These are phyloP conservation scores for Pseudomyrmex sp. DNA, from an alignment of 1,140 invertebrate species.

Conservation along the genomic window DNA sequence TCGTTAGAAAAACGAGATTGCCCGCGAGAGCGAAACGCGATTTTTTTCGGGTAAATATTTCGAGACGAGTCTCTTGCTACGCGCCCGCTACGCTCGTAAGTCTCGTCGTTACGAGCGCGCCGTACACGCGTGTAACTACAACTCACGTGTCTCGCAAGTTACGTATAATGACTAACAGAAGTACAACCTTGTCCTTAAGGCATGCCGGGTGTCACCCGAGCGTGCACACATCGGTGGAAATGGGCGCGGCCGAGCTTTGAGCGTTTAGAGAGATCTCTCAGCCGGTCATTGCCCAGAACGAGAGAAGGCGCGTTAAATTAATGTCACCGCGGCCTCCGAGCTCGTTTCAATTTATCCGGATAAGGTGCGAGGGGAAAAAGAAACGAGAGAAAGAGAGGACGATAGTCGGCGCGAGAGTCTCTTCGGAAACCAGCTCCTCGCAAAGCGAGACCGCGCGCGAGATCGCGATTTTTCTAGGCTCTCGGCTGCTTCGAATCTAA, in stretches of 20 bases:
- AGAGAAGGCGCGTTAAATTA: slow-evolving; percentile 50
- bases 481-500: background rate
- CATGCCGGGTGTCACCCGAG: slow-evolving; percentile 41
- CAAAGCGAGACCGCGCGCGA: background rate
- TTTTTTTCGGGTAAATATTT: slow-evolving; percentile 22
- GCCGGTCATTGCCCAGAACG: slow-evolving; percentile 52
- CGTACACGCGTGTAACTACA: slow-evolving; percentile 24
- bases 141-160: slow-evolving; percentile 43
- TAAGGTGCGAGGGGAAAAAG: slow-evolving; percentile 18
- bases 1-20: background rate
- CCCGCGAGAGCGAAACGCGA: too few relatives aligned
- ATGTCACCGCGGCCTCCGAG: slow-evolving; percentile 21
- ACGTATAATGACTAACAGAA: slow-evolving; percentile 45
- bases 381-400: slow-evolving; percentile 9
- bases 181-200: slow-evolving; percentile 36
- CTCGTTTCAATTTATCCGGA: slow-evolving; percentile 51
- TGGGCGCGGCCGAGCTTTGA: slow-evolving; percentile 57
- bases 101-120: slow-evolving; percentile 30
- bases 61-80: background rate
- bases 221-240: slow-evolving; percentile 5
- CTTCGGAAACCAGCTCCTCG: slow-evolving; percentile 18
- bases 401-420: background rate
- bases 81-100: slow-evolving; percentile 29
- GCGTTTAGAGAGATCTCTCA: slow-evolving; percentile 43
- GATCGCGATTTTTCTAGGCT: slow-evolving; percentile 5